These are phyloP conservation scores for Volucella zonaria DNA, from an alignment of 2,888 invertebrate genomes.

Conservation along the genomic window DNA sequence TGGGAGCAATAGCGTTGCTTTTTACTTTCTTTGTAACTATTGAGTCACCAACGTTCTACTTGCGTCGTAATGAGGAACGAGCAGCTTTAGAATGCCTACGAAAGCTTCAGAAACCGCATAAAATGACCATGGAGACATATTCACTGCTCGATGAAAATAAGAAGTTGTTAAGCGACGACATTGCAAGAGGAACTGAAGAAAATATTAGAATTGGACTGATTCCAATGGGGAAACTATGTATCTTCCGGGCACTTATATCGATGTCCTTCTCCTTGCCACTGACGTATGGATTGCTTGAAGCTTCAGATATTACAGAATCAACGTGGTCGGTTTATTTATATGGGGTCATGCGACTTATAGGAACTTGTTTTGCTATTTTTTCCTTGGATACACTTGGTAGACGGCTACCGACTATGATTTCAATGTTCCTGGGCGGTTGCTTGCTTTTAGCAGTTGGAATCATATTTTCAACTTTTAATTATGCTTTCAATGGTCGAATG, in stretches of 20 bases:
- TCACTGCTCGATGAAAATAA: slow-evolving; percentile 78
- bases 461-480: slow-evolving; percentile 43
- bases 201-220: slow-evolving; percentile 74
- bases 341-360: slow-evolving; percentile 74
- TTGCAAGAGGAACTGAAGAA: slow-evolving; percentile 63
- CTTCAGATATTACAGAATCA: slow-evolving; percentile 7
- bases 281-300: slow-evolving; percentile 12
- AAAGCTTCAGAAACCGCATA: slow-evolving; percentile 76
- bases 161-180: slow-evolving; percentile 76
- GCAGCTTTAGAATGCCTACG: slow-evolving; percentile 77
- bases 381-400: slow-evolving; percentile 76
- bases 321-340: slow-evolving; percentile 36
- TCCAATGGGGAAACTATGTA: slow-evolving; percentile 75
- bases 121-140: slow-evolving; percentile 77
- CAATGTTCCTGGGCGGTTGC: slow-evolving; percentile 73
- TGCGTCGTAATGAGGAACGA: slow-evolving; percentile 77
- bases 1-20: slow-evolving; percentile 74
- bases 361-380: slow-evolving; percentile 59
- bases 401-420: slow-evolving; percentile 74
- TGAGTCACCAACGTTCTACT: slow-evolving; percentile 78
- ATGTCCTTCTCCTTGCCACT: slow-evolving; percentile 77
- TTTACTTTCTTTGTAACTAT: slow-evolving; percentile 71
- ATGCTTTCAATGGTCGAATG: slow-evolving; percentile 51
- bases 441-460: slow-evolving; percentile 69
- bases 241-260: slow-evolving; percentile 76